Conservation (phyloP, 2,888 invertebrate species). For the Drosophila affinis region DNA sequence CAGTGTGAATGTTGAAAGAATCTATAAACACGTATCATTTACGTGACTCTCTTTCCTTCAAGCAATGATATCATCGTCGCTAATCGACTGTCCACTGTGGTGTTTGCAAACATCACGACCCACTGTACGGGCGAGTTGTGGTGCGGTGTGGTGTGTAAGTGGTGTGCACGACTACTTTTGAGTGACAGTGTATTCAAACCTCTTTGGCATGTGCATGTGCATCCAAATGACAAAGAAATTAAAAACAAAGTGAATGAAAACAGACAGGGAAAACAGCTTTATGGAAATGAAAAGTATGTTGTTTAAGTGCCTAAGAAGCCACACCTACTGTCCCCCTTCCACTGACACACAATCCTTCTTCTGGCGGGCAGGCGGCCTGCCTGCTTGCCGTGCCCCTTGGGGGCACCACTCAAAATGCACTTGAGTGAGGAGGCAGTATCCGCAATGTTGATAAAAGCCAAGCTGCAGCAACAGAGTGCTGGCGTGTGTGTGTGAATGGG, state of each 20-base stretch:
- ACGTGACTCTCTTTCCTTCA: not conserved
- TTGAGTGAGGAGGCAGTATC: constrained; percentile 23
- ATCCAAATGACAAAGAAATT: constrained; percentile 39
- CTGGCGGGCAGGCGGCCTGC: not conserved
- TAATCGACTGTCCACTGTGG: not conserved
- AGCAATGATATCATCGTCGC: not conserved
- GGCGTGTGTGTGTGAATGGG: constrained; percentile 53
- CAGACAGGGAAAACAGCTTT: not conserved
- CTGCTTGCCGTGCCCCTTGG: not conserved
- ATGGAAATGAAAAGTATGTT: constrained; percentile 55
- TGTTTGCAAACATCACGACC: constrained; percentile 4
- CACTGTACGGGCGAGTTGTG: constrained; percentile 18
- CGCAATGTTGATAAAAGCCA: constrained; percentile 46
- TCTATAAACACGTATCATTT: not conserved
- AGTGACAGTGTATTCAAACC: constrained; percentile 46
- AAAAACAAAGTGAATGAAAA: constrained; percentile 26
- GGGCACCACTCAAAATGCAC: constrained; percentile 49
- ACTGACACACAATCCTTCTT: not conserved
- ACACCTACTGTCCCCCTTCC: not conserved
- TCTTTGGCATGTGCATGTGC: constrained; percentile 56
- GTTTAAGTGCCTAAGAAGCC: constrained; percentile 55
- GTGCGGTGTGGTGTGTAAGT: not conserved
- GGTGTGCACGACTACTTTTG: constrained; percentile 53
- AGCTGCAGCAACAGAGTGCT: constrained; percentile 28
- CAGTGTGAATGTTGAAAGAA: not conserved